Conservation (phyloP, 2,113 vertebrate genomes). For the Taxidea taxus region DNA sequence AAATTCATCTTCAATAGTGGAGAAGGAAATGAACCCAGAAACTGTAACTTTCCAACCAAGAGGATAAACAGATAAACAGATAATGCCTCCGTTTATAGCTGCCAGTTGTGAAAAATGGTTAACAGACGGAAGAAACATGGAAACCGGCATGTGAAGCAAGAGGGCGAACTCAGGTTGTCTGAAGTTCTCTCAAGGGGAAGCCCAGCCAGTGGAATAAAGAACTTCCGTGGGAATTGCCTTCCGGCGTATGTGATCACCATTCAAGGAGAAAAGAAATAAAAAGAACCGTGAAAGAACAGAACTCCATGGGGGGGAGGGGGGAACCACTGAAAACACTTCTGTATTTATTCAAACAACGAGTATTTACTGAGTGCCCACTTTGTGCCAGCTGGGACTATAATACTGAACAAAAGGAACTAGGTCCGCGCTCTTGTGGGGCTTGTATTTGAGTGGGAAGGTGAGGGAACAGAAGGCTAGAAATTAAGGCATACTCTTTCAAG, state of each 20-base stretch:
- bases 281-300: not conserved
- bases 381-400: not conserved
- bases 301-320: too few relatives aligned
- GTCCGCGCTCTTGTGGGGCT: not conserved
- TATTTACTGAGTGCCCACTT: not conserved
- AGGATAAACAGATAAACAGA: not conserved
- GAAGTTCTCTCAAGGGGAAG: not conserved
- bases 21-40: not conserved
- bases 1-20: not conserved
- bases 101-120: not conserved
- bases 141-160: not conserved
- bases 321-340: not conserved
- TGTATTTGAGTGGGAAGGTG: not conserved
- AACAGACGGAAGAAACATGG: not conserved
- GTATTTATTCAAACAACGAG: not conserved
- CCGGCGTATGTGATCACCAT: not conserved
- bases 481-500: not conserved
- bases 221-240: not conserved
- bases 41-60: not conserved
- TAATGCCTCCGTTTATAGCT: rapidly evolving
- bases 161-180: not conserved
- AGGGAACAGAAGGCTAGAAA: not conserved
- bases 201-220: too few relatives aligned
- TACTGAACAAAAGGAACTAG: not conserved
- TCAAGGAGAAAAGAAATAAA: not conserved